A percentile compares a stretch with the other conserved stretches of the same genome.
These are phyloP conservation scores for Philhelius pedissequus DNA, from an alignment of 2,888 invertebrate genomes.

Conservation along the genomic window DNA sequence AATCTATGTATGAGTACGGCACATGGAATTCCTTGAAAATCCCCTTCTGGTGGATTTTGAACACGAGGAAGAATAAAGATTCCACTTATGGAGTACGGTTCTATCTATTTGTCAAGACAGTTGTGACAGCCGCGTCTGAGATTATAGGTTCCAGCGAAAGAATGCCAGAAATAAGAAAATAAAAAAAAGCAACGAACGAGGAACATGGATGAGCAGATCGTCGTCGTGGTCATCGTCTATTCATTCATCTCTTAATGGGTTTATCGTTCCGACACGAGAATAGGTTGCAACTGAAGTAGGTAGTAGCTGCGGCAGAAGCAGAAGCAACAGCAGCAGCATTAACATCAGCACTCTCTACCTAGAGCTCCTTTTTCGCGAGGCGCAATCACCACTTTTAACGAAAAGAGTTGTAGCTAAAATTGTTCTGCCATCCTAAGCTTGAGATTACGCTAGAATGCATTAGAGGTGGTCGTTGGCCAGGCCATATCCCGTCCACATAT, in stretches of 20 bases:
- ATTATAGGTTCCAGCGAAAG: constrained; percentile 42
- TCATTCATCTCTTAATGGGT: constrained; percentile 68
- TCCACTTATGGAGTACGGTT: constrained; percentile 49
- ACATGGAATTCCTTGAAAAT: not conserved
- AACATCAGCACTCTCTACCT: not conserved
- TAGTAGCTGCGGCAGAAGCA: constrained; percentile 12
- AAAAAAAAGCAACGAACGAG: not conserved
- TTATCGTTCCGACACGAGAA: constrained; percentile 55
- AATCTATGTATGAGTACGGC: constrained; percentile 1
- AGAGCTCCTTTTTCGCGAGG: constrained; percentile 18
- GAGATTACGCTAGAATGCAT: constrained; percentile 63
- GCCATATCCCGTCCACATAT: not conserved
- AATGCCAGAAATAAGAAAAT: constrained; percentile 38
- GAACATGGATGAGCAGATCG: not conserved
- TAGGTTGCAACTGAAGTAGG: constrained; percentile 34
- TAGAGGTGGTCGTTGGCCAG: constrained; percentile 63
- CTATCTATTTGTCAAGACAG: constrained; percentile 60
- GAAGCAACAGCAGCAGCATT: not conserved
- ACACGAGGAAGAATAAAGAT: constrained; percentile 52
- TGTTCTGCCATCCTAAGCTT: constrained; percentile 43
- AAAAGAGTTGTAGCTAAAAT: constrained; percentile 50
- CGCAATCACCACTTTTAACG: constrained; percentile 37
- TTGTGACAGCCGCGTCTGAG: constrained; percentile 56
- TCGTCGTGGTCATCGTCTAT: constrained; percentile 27
- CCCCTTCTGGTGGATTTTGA: not conserved